phyloP scores from a whole-genome alignment of 2,797 vertebrate genomes.

The Diplodus puntazzo region DNA sequence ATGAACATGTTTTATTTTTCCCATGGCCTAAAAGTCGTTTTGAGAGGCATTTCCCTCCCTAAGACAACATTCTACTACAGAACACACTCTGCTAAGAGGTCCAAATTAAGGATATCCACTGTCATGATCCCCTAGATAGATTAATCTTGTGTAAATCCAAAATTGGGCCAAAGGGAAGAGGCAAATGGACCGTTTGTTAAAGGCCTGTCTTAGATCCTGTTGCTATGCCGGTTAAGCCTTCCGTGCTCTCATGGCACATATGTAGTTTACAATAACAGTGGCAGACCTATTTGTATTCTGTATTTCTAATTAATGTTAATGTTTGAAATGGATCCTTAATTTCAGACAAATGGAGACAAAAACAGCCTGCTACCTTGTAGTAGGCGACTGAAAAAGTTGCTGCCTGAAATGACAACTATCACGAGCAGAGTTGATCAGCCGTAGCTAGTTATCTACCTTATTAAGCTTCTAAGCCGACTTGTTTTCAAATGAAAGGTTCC shows the following conservation, averaged over 20 bases:
- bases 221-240: neutral
- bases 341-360: too few species aligned
- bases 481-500: too few species aligned
- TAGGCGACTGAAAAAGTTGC: too few species aligned
- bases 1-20: constrained; percentile 24
- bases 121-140: neutral
- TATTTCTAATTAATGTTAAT: neutral
- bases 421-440: neutral
- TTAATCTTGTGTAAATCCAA: neutral
- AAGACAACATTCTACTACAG: neutral
- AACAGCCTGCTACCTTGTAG: too few species aligned
- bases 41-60: neutral
- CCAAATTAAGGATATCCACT: neutral
- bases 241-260: neutral
- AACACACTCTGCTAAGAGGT: neutral
- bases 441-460: neutral
- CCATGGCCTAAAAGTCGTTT: constrained; percentile 9
- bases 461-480: neutral
- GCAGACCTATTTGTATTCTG: neutral
- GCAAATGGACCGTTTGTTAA: too few species aligned
- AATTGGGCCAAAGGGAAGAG: too few species aligned
- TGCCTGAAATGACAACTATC: too few species aligned
- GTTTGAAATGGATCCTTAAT: neutral
- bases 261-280: neutral
- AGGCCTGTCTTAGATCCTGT: neutral